These are phyloP conservation scores for Ceratina australensis DNA, from an alignment of 1,140 invertebrate species.

Conservation along the genomic window DNA sequence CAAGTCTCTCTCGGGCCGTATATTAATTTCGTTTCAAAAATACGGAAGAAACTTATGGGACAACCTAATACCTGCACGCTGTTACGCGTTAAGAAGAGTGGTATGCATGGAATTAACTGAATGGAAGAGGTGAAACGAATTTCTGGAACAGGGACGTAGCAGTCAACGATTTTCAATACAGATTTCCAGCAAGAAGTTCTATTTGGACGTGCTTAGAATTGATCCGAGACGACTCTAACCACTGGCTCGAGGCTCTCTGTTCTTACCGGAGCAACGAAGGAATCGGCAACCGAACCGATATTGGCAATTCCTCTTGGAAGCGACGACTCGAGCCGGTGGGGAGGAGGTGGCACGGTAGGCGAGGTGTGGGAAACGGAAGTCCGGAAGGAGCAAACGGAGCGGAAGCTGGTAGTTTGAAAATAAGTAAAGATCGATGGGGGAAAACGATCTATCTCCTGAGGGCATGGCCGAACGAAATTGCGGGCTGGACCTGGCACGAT, in stretches of 20 bases:
- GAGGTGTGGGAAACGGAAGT: slow-evolving; percentile 4
- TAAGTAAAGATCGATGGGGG: slow-evolving; percentile 52
- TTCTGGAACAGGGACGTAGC: background rate
- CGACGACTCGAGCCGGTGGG: background rate
- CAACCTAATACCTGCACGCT: too few relatives aligned
- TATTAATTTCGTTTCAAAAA: too few relatives aligned
- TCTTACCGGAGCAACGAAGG: background rate
- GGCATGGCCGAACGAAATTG: slow-evolving; percentile 40
- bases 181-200: background rate
- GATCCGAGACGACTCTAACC: slow-evolving; percentile 10
- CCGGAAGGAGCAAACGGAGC: background rate
- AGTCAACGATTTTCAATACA: slow-evolving; percentile 11
- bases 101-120: background rate
- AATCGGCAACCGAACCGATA: slow-evolving; percentile 33
- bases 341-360: background rate
- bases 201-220: slow-evolving; percentile 10
- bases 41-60: too few relatives aligned
- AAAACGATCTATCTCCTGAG: slow-evolving; percentile 35
- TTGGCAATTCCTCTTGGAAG: slow-evolving; percentile 37
- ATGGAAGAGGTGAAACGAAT: background rate
- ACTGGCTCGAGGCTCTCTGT: background rate
- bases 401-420: slow-evolving; percentile 39
- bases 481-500: slow-evolving; percentile 58
- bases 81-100: too few relatives aligned
- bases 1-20: too few relatives aligned